A percentile compares a stretch with the other conserved stretches of the same genome.
These are phyloP conservation scores for Ceuthmochares aereus DNA, from an alignment of 2,113 vertebrate species.

Conservation along the genomic window DNA sequence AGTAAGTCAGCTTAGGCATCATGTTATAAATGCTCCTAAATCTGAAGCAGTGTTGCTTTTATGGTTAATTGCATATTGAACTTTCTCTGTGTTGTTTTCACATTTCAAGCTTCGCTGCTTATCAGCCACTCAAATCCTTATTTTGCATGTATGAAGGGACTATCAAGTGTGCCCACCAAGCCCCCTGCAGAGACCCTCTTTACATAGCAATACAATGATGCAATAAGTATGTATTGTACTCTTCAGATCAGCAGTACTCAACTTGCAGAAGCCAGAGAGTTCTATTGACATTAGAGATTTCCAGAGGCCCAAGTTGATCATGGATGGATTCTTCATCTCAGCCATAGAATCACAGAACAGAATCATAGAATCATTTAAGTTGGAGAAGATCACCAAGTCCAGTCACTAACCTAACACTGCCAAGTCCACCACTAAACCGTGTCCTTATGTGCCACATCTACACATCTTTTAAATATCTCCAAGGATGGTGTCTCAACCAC, in stretches of 20 bases:
- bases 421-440: too few species aligned
- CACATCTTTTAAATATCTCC: too few species aligned
- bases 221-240: neutral
- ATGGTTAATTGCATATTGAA: conserved; percentile 63
- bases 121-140: conserved; percentile 37
- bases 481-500: too few species aligned
- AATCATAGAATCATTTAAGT: too few species aligned
- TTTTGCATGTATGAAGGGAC: conserved; percentile 43
- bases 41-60: conserved; percentile 32
- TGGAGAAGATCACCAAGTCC: too few species aligned
- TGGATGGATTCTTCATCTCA: neutral
- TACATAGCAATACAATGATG: neutral
- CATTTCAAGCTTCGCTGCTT: conserved; percentile 55
- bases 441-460: too few species aligned
- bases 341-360: too few species aligned
- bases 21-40: conserved; percentile 42
- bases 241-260: neutral
- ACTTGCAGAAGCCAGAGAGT: neutral
- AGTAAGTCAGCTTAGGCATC: conserved; percentile 25
- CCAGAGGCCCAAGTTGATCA: neutral
- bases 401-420: too few species aligned
- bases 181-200: conserved; percentile 36
- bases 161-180: conserved; percentile 15
- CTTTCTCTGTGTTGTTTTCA: conserved; percentile 29
- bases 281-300: neutral